Base-by-base conservation (phyloP, 2,113 vertebrate species). In the Hemicordylus capensis region DNA sequence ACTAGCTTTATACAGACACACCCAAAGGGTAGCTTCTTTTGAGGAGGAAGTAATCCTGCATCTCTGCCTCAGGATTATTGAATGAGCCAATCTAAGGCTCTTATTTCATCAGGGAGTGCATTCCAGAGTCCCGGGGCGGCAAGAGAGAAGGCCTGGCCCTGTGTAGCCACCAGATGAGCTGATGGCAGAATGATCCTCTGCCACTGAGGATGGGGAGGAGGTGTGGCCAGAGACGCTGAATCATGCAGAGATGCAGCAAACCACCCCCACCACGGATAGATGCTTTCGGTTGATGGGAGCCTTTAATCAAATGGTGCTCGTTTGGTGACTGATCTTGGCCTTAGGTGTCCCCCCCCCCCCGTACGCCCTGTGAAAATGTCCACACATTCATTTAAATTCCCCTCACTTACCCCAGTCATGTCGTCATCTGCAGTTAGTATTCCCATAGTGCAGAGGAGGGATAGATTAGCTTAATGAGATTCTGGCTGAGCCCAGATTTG, bases 331-430 rank as follows among this genome's bases (percentile, higher is more conserved):
- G n/a, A n/a, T n/a, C n/a, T n/a, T n/a, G n/a, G n/a, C n/a, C n/a
- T n/a, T n/a, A n/a, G n/a, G n/a, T n/a, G n/a, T n/a, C n/a, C 39
- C 15, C 4, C 34, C 1, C 28, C 15, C 31, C 34, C 3, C 0
- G 31, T 31, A 34, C 20, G 51, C 5, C 61, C 48, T 48, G 17
- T 76, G 39, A 42, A 28, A 2, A 44, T 26, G 15, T 56, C 31
- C 8, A 20, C 48, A 4, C 20, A 9, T 19, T 34, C 9, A 4
- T 24, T 31, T 44, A 2, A 9, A 14, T 24, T n/a, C 26, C 54
- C 51, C 19, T 72, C 48, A 44, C 26, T 59, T 81, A 15, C 28
- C 34, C 4, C 22, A 46, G 3, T 37, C 12, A 24, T 14, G 8
- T 56, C 69, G 24, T 82, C 14, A 4, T 72, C 80, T 44, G 28